These are phyloP conservation scores for Gallinago media DNA, from an alignment of 2,113 vertebrate genomes.

Conservation along the genomic window DNA sequence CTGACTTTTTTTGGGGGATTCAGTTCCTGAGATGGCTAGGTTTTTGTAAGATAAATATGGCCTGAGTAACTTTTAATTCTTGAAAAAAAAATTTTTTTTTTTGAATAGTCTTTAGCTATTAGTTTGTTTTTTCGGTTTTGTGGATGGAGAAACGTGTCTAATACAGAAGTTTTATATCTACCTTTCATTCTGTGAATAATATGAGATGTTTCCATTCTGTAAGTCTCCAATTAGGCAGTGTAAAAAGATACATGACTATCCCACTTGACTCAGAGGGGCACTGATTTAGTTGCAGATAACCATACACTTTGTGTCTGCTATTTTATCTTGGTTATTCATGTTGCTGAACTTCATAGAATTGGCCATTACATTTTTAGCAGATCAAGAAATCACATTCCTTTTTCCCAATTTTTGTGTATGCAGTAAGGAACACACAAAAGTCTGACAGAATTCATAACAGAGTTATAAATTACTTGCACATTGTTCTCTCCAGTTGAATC, in stretches of 20 bases:
- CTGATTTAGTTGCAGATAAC: constrained; percentile 32
- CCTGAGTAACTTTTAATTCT: not conserved
- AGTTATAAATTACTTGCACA: not conserved
- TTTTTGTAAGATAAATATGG: not conserved
- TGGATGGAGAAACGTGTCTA: not conserved
- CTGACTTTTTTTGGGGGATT: not conserved
- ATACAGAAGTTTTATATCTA: not conserved
- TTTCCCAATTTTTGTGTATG: not conserved
- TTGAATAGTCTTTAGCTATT: not conserved
- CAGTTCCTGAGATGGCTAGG: not conserved
- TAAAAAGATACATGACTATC: not conserved
- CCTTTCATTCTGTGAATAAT: not conserved
- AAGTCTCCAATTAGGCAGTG: not conserved
- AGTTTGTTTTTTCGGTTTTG: not conserved
- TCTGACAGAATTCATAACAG: not conserved
- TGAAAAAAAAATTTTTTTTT: not conserved
- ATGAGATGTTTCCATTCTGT: not conserved
- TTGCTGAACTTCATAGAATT: not conserved
- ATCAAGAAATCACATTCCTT: not conserved
- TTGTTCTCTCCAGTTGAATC: not conserved
- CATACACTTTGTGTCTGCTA: not conserved
- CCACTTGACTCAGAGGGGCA: not conserved
- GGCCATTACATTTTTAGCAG: not conserved
- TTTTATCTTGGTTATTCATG: not conserved
- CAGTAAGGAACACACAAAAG: not conserved